Conservation (phyloP, 2,797 vertebrate genomes). For the Potorous gilbertii region DNA sequence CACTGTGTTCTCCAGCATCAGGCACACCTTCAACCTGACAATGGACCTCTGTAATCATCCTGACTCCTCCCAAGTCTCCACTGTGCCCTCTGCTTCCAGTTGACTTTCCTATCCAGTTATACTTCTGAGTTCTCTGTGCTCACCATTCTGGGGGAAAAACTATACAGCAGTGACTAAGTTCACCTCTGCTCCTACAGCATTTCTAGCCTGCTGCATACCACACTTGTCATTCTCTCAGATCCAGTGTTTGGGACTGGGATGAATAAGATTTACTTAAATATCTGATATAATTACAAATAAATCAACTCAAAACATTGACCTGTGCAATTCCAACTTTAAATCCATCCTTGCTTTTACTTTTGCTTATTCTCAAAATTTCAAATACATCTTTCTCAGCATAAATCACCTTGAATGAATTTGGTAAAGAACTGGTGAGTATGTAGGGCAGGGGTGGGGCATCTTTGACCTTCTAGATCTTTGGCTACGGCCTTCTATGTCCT, state of each 20-base stretch:
- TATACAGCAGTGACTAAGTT: not conserved
- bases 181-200: not conserved
- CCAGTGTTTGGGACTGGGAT: not conserved
- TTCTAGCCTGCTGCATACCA: not conserved
- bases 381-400: not conserved
- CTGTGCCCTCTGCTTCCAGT: not conserved
- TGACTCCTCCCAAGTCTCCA: not conserved
- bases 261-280: not conserved
- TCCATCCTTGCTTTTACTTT: not conserved
- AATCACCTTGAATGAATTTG: not conserved
- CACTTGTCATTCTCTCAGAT: not conserved
- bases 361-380: not conserved
- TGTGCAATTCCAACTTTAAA: not conserved
- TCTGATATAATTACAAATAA: not conserved
- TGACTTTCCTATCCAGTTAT: not conserved
- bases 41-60: not conserved
- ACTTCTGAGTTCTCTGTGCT: not conserved
- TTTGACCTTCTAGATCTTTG: too few species aligned
- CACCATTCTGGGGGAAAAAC: not conserved
- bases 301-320: not conserved
- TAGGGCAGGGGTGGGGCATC: too few species aligned
- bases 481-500: too few species aligned
- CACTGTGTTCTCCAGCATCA: not conserved
- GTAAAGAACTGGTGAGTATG: not conserved
- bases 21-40: not conserved